Percentiles rank a stretch among this genome's conserved stretches.
Conservation (phyloP, 1,140 invertebrate genomes). For the Penaeus vannamei region DNA sequence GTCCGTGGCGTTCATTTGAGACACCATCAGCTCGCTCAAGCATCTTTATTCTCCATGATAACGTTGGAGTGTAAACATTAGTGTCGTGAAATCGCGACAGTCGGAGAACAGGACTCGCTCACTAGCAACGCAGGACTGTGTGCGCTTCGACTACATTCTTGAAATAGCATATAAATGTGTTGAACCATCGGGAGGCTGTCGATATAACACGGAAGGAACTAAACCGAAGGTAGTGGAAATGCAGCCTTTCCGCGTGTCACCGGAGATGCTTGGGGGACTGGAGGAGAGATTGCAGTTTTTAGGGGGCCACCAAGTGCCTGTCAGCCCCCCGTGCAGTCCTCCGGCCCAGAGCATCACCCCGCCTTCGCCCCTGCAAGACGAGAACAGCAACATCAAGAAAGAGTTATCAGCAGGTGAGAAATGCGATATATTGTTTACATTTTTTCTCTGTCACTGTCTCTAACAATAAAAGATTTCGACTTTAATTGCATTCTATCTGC, state of each 20-base stretch:
- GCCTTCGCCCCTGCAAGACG: not conserved
- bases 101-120: not conserved
- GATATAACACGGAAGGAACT: not conserved
- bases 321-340: not conserved
- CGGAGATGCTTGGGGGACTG: slow-evolving; percentile 34
- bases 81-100: slow-evolving; percentile 13
- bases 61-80: slow-evolving; percentile 23
- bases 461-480: not conserved
- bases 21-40: slow-evolving; percentile 20
- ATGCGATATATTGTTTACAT: too few species aligned
- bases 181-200: too few species aligned
- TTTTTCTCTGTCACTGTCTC: not conserved
- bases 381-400: slow-evolving; percentile 17
- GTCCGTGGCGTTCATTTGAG: slow-evolving; percentile 4
- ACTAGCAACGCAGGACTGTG: not conserved
- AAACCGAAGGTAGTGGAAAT: not conserved
- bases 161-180: too few species aligned
- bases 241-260: slow-evolving; percentile 51
- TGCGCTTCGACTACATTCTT: too few species aligned
- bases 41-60: slow-evolving; percentile 47
- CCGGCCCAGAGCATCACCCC: not conserved
- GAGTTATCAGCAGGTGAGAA: not conserved
- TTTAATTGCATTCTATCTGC: not conserved
- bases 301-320: not conserved
- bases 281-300: slow-evolving; percentile 16